These are phyloP conservation scores for Isurus oxyrinchus DNA, from an alignment of 2,113 vertebrate species.

Conservation along the genomic window DNA sequence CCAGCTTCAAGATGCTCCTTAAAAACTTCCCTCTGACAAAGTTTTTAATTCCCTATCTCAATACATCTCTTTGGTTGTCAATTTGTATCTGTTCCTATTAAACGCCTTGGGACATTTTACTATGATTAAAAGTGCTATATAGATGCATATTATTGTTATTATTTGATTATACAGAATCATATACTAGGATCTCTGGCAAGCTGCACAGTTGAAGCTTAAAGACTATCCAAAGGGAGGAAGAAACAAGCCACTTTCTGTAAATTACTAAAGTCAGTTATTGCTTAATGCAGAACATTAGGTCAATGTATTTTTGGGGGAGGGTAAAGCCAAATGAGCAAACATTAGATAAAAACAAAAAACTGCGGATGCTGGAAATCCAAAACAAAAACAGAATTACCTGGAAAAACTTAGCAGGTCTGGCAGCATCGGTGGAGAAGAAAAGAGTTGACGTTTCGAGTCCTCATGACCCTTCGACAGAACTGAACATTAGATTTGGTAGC, in stretches of 20 bases:
- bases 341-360: too few relatives aligned
- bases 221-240: background rate
- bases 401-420: too few relatives aligned
- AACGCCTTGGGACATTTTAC: background rate
- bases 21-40: background rate
- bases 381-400: too few relatives aligned
- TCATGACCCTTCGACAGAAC: too few relatives aligned
- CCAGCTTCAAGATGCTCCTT: background rate
- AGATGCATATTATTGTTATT: background rate
- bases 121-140: background rate
- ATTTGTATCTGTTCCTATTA: background rate
- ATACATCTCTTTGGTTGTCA: background rate
- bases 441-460: too few relatives aligned
- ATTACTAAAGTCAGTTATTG: conserved; percentile 14
- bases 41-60: background rate
- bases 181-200: background rate
- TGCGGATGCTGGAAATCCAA: too few relatives aligned
- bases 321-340: background rate
- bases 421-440: too few relatives aligned
- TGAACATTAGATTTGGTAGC: background rate
- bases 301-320: background rate
- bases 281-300: background rate
- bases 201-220: background rate
- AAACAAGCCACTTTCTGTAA: background rate
- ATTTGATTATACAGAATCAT: background rate